Evolutionary conservation across 2,888 invertebrate species (phyloP).

Genomic region (Rotaria macrura): DNA sequence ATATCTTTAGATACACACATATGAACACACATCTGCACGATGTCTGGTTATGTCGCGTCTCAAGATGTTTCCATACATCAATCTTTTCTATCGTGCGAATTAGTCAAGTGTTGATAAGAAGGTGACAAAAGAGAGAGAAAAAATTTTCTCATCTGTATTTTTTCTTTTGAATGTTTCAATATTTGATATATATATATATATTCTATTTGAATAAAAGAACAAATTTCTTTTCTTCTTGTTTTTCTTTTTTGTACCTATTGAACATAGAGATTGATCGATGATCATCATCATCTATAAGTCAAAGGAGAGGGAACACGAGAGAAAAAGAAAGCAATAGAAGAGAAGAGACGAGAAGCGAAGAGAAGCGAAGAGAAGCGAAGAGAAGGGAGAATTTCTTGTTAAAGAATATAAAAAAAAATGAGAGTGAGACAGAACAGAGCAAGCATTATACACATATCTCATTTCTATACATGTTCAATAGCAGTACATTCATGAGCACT

Average conservation of each 20-base stretch:
- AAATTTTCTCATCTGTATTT: neutral
- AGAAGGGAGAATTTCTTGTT: neutral
- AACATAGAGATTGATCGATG: neutral
- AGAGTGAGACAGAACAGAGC: neutral
- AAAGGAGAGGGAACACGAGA: neutral
- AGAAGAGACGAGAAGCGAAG: too few relatives aligned
- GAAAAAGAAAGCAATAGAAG: too few relatives aligned
- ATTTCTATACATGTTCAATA: neutral
- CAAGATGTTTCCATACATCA: neutral
- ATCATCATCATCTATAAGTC: neutral
- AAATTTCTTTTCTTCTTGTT: neutral
- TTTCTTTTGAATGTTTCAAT: neutral
- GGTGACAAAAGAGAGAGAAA: neutral
- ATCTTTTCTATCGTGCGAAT: neutral
- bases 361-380: too few relatives aligned
- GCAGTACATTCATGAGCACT: neutral
- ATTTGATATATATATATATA: too few relatives aligned
- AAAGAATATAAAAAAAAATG: neutral
- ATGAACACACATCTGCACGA: neutral
- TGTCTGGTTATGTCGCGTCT: neutral
- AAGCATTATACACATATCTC: neutral
- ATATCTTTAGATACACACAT: conserved; percentile 3
- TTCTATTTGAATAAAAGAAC: neutral
- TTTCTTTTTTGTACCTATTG: neutral
- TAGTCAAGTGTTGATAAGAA: conserved; percentile 6